Evolutionary conservation across 2,888 invertebrate species (phyloP), one percentile per base, ranked within the genome.

Genomic region (Nemurella pictetii): DNA sequence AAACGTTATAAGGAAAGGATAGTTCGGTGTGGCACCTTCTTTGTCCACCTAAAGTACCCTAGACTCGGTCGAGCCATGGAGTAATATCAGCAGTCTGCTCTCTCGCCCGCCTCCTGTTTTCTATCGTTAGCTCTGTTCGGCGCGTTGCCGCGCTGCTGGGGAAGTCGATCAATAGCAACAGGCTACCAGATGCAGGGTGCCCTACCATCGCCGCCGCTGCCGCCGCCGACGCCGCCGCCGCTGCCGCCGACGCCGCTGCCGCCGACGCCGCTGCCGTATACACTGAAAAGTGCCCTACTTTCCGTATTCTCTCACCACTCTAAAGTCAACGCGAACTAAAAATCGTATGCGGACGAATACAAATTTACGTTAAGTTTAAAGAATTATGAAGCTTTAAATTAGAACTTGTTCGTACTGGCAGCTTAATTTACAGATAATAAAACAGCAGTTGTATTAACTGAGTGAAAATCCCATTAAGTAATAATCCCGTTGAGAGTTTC

Each of bases 131-230:
- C 28, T 30, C 80, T 35, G 35, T 35, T n/a, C 80, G 80, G 80
- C 80, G 35, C 4, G 35, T 81, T 81, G 80, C 80, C 80, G 80
- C 32, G 25, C 29, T 35, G 80, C 80, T 81, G 80, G 80, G 36
- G 80, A 35, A 81, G 80, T n/a, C 80, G 80, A 81, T 81, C 80
- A 81, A 81, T 81, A 81, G 80, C 80, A 81, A 81, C 80, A 81
- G 80, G 80, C 80, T 36, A 28, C 75, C 75, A 27, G 28, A 27
- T 75, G 75, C 26, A 75, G 28, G 28, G 75, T 75, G 75, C 75
- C 75, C 55, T 36, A 36, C 55, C 15, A 9, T 36, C 55, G n/a
- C n/a, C n/a, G n/a, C n/a, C n/a, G n/a, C n/a, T n/a, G 55, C 75
- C 26, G n/a, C 75, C 75, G 28, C 26, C 20, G 7, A 75, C 28